phyloP scores from a whole-genome alignment of 2,888 invertebrate species.

The Elysia crispata region DNA sequence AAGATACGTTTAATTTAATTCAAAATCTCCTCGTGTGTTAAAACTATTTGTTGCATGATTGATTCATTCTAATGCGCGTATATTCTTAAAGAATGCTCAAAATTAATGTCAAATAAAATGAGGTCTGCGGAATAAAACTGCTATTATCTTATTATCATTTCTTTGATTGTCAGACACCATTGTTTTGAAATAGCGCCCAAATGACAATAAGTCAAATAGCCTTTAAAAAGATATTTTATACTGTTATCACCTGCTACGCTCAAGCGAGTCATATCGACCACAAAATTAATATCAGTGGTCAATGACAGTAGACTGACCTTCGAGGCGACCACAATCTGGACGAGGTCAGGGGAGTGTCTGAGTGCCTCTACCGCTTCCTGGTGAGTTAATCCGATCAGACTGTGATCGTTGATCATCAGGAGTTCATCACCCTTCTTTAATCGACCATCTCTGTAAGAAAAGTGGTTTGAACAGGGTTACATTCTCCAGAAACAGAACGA shows the following conservation, averaged over 20 bases:
- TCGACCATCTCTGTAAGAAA: slow-evolving; percentile 81
- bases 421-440: slow-evolving; percentile 92
- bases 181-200: not conserved
- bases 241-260: not conserved
- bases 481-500: too few species aligned
- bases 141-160: too few species aligned
- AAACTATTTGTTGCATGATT: too few species aligned
- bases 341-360: slow-evolving; percentile 64
- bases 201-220: not conserved
- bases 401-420: slow-evolving; percentile 90
- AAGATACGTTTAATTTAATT: too few species aligned
- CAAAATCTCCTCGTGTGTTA: too few species aligned
- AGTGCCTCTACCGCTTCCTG: slow-evolving; percentile 70
- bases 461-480: not conserved
- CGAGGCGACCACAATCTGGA: slow-evolving; percentile 70
- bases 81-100: too few species aligned
- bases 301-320: slow-evolving; percentile 58
- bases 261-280: too few species aligned
- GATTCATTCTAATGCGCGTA: too few species aligned
- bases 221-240: not conserved
- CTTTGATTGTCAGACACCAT: too few species aligned
- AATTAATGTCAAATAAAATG: too few species aligned
- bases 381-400: slow-evolving; percentile 68
- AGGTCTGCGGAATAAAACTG: too few species aligned
- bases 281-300: not conserved